These are phyloP conservation scores for Mythimna pallens DNA, from an alignment of 2,888 invertebrate genomes.

Conservation along the genomic window DNA sequence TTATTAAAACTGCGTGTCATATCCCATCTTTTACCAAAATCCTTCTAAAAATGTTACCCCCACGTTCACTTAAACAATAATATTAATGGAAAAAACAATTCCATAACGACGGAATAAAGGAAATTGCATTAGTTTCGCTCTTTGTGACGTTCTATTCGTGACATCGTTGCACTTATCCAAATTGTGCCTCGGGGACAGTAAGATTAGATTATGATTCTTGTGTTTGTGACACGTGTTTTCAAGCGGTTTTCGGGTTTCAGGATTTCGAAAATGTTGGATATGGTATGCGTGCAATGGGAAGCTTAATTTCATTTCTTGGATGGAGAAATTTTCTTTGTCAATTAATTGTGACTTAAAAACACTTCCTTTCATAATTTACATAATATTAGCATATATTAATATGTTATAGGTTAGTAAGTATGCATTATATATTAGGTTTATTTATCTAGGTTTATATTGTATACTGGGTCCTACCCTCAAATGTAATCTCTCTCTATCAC, in stretches of 20 bases:
- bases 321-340: no score
- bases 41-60: neutral
- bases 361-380: no score
- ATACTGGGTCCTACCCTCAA: no score
- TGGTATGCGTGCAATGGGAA: neutral
- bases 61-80: slow-evolving; percentile 29
- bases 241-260: slow-evolving; percentile 5
- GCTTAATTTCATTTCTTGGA: no score
- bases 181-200: slow-evolving; percentile 45
- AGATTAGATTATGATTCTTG: slow-evolving; percentile 43
- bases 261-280: slow-evolving; percentile 3
- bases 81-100: slow-evolving; percentile 37
- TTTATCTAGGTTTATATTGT: no score
- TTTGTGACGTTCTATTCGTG: slow-evolving; percentile 37
- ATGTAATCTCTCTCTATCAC: no score
- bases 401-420: no score
- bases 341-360: no score
- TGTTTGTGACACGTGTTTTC: slow-evolving; percentile 30
- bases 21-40: no score
- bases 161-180: slow-evolving; percentile 56
- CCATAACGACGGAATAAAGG: slow-evolving; percentile 16
- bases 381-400: no score
- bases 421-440: no score
- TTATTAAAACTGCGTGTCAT: no score
- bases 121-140: slow-evolving; percentile 57